Base-by-base conservation (phyloP, 2,888 invertebrate species). In the Ormyrus thymus region DNA sequence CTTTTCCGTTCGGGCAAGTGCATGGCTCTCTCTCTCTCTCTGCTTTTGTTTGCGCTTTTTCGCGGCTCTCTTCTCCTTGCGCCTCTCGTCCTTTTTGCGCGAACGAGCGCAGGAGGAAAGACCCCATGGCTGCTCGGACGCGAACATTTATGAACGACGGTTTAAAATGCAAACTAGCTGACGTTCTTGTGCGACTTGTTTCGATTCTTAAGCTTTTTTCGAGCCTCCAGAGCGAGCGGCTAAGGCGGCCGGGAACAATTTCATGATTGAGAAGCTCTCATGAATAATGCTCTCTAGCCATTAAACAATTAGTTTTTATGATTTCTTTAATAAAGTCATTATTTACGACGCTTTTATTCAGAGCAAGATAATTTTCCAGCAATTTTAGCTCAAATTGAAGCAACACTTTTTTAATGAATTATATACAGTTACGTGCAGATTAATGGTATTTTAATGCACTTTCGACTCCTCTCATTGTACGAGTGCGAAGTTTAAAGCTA, bases 91-190 rank as follows among this genome's bases (percentile, higher is more conserved):
- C 10, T 29, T 29, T 29, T 29, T 29, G 29, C 29, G 9, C 6
- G 46, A 68, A n/a, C 0, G 15, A 65, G 50, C 29, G 29, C 29
- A 50, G 65, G 51, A 29, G 10, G 50, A 65, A 51, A 66, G 11
- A 70, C 53, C 56, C 46, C 10, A 29, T 43, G 10, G 10, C 8
- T n/a, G 15, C 55, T 59, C 43, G 13, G n/a, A 46, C 59, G 29
- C 10, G 61, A 72, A 66, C 62, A 45, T 65, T 77, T 71, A 77
- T 53, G 59, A 58, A 43, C 62, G 72, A 61, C 48, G 64, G 50
- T 69, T 80, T 69, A 66, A 76, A 76, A 76, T 80, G 73, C 72
- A 76, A 79, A 76, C 56, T 73, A 79, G 72, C 62, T 69, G 69
- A 29, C 65, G 66, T 72, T 66, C 65, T 62, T 70, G 53, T 51